Base-by-base conservation (phyloP, 2,113 vertebrate species). In the Jaculus jaculus region DNA sequence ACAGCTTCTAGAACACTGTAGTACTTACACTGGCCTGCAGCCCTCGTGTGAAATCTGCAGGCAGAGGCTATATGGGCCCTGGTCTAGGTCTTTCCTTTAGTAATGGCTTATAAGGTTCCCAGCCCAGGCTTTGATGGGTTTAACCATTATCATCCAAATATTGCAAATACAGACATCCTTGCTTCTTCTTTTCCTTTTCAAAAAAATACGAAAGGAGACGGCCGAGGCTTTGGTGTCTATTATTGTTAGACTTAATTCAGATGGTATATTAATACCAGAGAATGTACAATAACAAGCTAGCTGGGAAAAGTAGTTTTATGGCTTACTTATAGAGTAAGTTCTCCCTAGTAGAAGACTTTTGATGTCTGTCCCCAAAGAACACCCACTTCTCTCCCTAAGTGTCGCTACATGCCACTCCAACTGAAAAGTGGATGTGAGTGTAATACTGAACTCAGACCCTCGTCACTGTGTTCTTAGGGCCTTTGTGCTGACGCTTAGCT, bases 401-500 rank as follows among this genome's bases (percentile, higher is more conserved):
- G 54, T 12, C 54, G 61, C 17, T 85, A 17, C 47, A 63, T 39
- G 51, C n/a, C 77, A 54, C 74, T 96, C 60, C 90, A 32, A 83
- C 60, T 24, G 30, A 51, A 91, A 66, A 39, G 77, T 39, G 54
- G 42, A 32, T 37, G 37, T 58, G 61, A 90, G 60, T 42, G 17
- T 82, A 77, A 37, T 72, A 87, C 71, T 61, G 82, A 93, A 93
- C 84, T 95, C 60, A 88, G 81, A 66, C n/a, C 23, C 73, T 83
- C 30, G 39, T 81, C 81, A 94, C 39, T 63, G n/a, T 71, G 26
- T 89, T 85, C 94, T 89, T 71, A 58, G 88, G 75, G 47, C 8
- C 58, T 97, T 95, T 92, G 79, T 71, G 32, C n/a, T 94, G 89
- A 63, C 73, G 84, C n/a, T 81, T 66, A 61, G 73, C 69, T 93